Base-by-base conservation (phyloP, 2,797 vertebrate species). In the Nasua narica region DNA sequence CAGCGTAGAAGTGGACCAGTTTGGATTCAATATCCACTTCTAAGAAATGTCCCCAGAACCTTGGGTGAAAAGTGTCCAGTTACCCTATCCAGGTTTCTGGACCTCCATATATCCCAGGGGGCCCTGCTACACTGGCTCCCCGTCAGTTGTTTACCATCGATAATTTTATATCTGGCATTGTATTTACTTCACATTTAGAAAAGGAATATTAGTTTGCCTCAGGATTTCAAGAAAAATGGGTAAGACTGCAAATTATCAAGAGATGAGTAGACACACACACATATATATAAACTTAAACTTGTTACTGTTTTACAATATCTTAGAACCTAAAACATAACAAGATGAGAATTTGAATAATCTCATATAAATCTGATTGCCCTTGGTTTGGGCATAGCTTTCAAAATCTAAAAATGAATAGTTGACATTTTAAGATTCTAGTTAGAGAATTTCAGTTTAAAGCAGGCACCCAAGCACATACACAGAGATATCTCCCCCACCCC, bases 401-500 rank as follows among this genome's bases (percentile, higher is more conserved):
- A 89, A 79, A 95, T 84, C 92, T 97, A 97, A 97, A 97, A 95
- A 95, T 93, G 90, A 94, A 87, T 15, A 96, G 69, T 0, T 94
- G 92, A 87, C 87, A 95, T 96, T 97, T 97, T 91, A 90, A 97
- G 94, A 96, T 90, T 72, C 90, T 89, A 90, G 82, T 94, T 96
- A 85, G 14, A 95, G 79, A 90, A 60, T 91, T 98, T 56, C 83
- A 97, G 65, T 95, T 94, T 97, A 94, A 96, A 96, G 85, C n/a
- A 77, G 11, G 52, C 29, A 46, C 13, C n/a, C 65, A 83, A 13
- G 35, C 43, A n/a, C 52, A 67, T 19, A 37, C 67, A 40, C 14
- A 76, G 29, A 74, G 27, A 46, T 27, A 9, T 18, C 7, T 23
- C 1, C 18, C 7, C 15, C 6, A 1, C 5, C 29, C 9, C 3